Evolutionary conservation across 2,888 invertebrate species (phyloP).

Genomic region (Nephrotoma guestfalica): DNA sequence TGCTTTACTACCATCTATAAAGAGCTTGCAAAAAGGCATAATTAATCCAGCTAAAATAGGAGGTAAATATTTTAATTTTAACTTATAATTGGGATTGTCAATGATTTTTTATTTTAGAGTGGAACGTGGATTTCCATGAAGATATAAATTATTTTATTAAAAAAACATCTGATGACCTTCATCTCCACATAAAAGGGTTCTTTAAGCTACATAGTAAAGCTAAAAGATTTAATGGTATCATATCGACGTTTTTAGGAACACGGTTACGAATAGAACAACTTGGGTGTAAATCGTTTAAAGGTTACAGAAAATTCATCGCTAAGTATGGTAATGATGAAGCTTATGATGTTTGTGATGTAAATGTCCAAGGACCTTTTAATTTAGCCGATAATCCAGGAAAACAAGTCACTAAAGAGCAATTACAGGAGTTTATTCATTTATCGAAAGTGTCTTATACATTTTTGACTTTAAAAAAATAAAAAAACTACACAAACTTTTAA

Average conservation of each 20-base stretch:
- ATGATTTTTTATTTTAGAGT: neutral
- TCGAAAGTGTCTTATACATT: neutral
- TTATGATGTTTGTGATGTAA: neutral
- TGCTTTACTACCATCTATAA: constrained; percentile 33
- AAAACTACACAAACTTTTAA: neutral
- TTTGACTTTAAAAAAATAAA: neutral
- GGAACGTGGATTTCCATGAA: neutral
- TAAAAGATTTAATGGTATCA: neutral
- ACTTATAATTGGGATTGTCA: neutral
- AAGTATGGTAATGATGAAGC: neutral
- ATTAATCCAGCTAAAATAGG: constrained; percentile 22
- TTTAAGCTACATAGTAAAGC: neutral
- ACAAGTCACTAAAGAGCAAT: neutral
- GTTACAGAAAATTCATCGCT: neutral
- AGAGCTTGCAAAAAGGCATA: constrained; percentile 23
- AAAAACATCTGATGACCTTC: neutral
- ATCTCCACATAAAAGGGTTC: neutral
- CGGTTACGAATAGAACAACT: neutral
- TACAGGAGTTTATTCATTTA: neutral
- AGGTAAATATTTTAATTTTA: constrained; percentile 22
- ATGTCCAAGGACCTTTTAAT: neutral
- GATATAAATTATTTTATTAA: neutral
- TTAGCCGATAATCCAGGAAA: neutral
- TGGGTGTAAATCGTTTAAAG: neutral
- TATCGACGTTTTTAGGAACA: neutral